Evolutionary conservation across 2,888 invertebrate genomes (phyloP).

Genomic region (Syrista parreyssii): DNA sequence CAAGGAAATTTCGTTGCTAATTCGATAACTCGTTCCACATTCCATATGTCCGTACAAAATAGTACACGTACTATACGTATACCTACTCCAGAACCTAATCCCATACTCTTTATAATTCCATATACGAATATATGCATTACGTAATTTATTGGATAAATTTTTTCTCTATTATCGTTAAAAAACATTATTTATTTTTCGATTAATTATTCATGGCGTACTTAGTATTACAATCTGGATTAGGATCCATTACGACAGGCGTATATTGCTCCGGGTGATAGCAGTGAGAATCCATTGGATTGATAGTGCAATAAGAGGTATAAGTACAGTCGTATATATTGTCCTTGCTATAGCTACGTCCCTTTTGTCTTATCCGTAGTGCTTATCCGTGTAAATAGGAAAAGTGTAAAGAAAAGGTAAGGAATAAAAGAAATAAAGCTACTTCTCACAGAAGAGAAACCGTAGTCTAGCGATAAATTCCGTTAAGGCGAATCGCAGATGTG

Average conservation of each 20-base stretch:
- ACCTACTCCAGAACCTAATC: background rate
- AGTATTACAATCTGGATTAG: background rate
- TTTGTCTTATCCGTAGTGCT: background rate
- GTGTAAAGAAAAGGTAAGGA: background rate
- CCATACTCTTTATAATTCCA: too few species aligned
- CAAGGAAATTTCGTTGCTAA: background rate
- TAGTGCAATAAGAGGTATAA: background rate
- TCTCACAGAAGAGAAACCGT: background rate
- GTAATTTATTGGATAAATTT: too few species aligned
- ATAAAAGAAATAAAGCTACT: background rate
- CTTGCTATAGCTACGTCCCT: background rate
- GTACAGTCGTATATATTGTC: background rate
- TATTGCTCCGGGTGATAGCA: background rate
- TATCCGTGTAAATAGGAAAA: background rate
- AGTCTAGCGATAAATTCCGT: slow-evolving; percentile 21
- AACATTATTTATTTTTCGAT: background rate
- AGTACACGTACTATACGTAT: background rate
- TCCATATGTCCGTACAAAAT: background rate
- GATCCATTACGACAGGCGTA: background rate
- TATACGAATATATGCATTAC: too few species aligned
- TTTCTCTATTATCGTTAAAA: background rate
- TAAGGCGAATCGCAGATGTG: slow-evolving; percentile 30
- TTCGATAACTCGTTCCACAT: background rate
- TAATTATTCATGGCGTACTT: background rate
- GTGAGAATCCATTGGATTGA: background rate